These are phyloP conservation scores for Geophilus truncorum DNA, from an alignment of 2,888 invertebrate genomes.

Conservation along the genomic window DNA sequence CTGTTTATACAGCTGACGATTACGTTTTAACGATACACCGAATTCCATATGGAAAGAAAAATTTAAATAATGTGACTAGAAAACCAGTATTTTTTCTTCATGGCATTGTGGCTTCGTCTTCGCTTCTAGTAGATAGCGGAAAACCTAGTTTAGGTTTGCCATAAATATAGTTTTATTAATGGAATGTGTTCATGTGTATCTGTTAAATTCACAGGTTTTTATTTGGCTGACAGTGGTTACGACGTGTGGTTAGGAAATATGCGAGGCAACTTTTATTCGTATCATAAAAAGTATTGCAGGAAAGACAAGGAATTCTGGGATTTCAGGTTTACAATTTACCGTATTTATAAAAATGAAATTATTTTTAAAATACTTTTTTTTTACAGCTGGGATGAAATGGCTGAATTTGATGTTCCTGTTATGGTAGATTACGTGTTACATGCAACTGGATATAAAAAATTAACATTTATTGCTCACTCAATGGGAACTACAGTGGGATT, in stretches of 20 bases:
- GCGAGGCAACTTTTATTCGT: background rate
- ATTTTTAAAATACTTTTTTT: background rate
- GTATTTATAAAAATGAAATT: background rate
- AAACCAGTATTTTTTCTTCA: background rate
- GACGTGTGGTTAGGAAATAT: background rate
- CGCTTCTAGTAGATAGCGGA: background rate
- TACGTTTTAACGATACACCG: background rate
- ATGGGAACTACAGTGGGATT: background rate
- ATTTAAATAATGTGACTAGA: background rate
- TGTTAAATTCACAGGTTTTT: background rate
- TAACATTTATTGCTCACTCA: background rate
- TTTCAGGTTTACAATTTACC: background rate
- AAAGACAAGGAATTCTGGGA: background rate
- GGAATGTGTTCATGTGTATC: background rate
- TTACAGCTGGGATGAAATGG: background rate
- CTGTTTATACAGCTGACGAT: background rate
- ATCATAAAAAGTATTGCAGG: background rate
- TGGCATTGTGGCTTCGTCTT: background rate
- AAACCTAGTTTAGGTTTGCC: background rate
- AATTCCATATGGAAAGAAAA: background rate
- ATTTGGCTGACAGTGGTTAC: background rate
- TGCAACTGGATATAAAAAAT: background rate
- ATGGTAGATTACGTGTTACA: background rate
- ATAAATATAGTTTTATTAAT: too few relatives aligned
- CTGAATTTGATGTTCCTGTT: background rate